Percentiles rank a stretch among this genome's conserved stretches.
Evolutionary conservation across 1,140 invertebrate species (phyloP).

Genomic region (Bombus waltoni): DNA sequence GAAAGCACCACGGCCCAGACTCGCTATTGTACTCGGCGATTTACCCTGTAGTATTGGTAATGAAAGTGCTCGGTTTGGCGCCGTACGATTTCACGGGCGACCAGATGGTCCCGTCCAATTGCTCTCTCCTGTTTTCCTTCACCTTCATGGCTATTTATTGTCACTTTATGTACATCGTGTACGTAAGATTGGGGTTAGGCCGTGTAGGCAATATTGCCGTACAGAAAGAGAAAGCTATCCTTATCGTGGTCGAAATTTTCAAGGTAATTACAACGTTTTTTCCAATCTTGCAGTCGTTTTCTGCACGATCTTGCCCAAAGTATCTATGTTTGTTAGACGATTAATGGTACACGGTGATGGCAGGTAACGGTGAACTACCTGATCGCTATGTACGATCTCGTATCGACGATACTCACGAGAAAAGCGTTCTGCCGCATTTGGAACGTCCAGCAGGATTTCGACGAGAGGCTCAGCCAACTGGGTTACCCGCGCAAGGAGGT

Average conservation of each 20-base stretch:
- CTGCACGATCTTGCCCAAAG: background rate
- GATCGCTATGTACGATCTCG: constrained; percentile 60
- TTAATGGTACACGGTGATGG: background rate
- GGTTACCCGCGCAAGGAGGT: constrained; percentile 70
- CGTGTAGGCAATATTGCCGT: background rate
- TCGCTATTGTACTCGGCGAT: constrained; percentile 73
- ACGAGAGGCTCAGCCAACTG: constrained; percentile 63
- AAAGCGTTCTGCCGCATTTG: constrained; percentile 67
- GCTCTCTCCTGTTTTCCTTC: constrained; percentile 55
- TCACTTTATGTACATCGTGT: constrained; percentile 54
- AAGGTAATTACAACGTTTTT: constrained; percentile 66
- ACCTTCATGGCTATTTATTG: constrained; percentile 45
- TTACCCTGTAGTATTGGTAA: constrained; percentile 68
- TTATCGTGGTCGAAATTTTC: constrained; percentile 64
- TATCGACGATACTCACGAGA: constrained; percentile 39
- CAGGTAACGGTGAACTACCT: constrained; percentile 73
- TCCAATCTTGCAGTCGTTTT: background rate
- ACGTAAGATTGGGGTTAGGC: constrained; percentile 7
- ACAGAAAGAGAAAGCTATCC: constrained; percentile 11
- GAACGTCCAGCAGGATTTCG: constrained; percentile 76
- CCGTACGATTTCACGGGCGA: constrained; percentile 74
- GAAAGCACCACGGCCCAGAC: constrained; percentile 61
- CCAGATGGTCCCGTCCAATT: constrained; percentile 65
- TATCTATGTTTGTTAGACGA: background rate
- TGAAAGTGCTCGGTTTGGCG: constrained; percentile 73